These are phyloP conservation scores for Pelvicachromis taeniatus DNA, from an alignment of 2,113 vertebrate genomes.

Conservation along the genomic window DNA sequence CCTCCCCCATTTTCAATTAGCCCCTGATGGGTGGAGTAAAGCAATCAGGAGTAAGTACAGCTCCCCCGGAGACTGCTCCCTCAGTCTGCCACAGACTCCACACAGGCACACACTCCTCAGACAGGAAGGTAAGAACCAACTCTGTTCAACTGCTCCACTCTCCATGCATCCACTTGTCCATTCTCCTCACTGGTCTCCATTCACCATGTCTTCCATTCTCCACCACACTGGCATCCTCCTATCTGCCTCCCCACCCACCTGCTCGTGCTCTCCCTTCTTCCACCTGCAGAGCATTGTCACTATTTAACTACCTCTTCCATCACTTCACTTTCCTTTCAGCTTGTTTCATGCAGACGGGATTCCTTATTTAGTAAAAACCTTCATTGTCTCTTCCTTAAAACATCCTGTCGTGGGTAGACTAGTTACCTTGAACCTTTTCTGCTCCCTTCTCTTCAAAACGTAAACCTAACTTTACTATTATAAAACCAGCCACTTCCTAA, in stretches of 20 bases:
- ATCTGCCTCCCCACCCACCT: conserved; percentile 28
- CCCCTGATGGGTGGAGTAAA: conserved; percentile 72
- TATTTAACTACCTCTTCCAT: neutral
- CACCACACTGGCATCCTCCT: conserved; percentile 4
- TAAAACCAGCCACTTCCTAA: neutral
- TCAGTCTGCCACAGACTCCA: conserved; percentile 71
- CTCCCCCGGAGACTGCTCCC: neutral
- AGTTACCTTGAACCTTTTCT: neutral
- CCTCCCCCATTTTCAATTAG: conserved; percentile 71
- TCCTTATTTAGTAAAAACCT: neutral
- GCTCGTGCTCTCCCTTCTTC: conserved; percentile 8
- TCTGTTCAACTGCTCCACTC: conserved; percentile 38
- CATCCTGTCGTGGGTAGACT: neutral
- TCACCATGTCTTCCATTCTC: conserved; percentile 20
- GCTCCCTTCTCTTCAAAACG: neutral
- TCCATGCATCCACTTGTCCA: conserved; percentile 42
- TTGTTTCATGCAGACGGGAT: neutral
- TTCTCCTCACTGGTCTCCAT: conserved; percentile 34
- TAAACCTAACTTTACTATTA: neutral
- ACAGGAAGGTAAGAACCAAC: conserved; percentile 65
- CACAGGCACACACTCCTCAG: conserved; percentile 62
- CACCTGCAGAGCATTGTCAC: conserved; percentile 18
- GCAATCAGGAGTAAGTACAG: conserved; percentile 69
- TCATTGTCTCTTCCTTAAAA: neutral
- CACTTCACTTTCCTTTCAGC: neutral